phyloP scores from a whole-genome alignment of 2,888 invertebrate genomes.

The Leptinotarsa juncta region DNA sequence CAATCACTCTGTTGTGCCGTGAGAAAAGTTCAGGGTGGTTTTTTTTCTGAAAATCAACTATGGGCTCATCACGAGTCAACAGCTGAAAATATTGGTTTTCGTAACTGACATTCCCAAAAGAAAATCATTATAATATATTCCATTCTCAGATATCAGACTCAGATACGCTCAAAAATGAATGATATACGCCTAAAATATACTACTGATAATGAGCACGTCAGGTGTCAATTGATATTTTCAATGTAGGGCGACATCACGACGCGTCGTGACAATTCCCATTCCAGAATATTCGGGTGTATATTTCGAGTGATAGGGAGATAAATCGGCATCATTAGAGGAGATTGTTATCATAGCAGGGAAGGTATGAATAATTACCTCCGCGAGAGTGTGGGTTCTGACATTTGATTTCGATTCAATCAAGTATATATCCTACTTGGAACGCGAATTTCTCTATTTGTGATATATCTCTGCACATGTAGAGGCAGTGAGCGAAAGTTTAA shows the following conservation, averaged over 20 bases:
- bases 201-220: too few species aligned
- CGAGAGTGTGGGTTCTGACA: background rate
- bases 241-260: background rate
- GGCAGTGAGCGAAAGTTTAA: too few species aligned
- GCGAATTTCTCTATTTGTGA: background rate
- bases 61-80: too few species aligned
- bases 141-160: too few species aligned
- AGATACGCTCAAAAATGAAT: too few species aligned
- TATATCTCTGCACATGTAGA: background rate
- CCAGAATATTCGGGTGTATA: background rate
- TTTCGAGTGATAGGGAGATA: background rate
- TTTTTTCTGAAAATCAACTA: too few species aligned
- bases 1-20: too few species aligned
- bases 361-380: conserved; percentile 3
- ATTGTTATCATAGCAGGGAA: background rate
- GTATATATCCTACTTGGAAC: background rate
- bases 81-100: too few species aligned
- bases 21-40: too few species aligned
- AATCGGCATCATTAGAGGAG: conserved; percentile 1
- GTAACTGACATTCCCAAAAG: too few species aligned
- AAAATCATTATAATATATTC: too few species aligned
- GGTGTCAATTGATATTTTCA: background rate
- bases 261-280: background rate
- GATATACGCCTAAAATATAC: too few species aligned
- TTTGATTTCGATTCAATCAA: background rate